These are phyloP conservation scores for Atopsyche davidsoni DNA, from an alignment of 1,140 invertebrate species.

Conservation along the genomic window DNA sequence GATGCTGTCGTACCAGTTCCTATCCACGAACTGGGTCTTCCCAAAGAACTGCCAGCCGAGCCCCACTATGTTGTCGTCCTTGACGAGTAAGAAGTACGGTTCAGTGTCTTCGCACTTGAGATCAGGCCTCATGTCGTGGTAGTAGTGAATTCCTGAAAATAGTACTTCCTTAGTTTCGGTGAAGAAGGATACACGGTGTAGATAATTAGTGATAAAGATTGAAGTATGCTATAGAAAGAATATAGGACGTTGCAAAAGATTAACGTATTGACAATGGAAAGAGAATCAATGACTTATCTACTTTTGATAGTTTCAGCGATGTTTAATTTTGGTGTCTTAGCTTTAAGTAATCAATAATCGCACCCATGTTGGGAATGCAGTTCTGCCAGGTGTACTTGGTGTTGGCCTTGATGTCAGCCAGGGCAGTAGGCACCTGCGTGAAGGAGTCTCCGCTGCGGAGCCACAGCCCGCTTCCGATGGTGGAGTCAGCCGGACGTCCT, in stretches of 20 bases:
- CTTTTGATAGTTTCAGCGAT: no score
- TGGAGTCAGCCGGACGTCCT: constrained; percentile 10
- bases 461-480: constrained; percentile 24
- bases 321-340: no score
- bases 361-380: constrained; percentile 28
- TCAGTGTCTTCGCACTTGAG: constrained; percentile 27
- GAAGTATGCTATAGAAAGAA: no score
- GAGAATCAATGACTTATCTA: no score
- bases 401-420: constrained; percentile 10
- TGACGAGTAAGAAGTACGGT: constrained; percentile 25
- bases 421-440: constrained; percentile 18
- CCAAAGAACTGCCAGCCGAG: constrained; percentile 27
- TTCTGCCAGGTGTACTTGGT: constrained; percentile 26
- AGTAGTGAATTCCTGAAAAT: constrained; percentile 38
- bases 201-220: no score
- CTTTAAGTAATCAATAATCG: no score
- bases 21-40: constrained; percentile 13
- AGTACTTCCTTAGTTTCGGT: no score
- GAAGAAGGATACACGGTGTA: no score
- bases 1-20: constrained; percentile 25
- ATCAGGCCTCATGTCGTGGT: constrained; percentile 34
- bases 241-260: no score
- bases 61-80: constrained; percentile 20
- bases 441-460: constrained; percentile 18
- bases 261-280: no score